Conservation (phyloP, 2,797 vertebrate genomes). For the Sebastolobus altivelis region DNA sequence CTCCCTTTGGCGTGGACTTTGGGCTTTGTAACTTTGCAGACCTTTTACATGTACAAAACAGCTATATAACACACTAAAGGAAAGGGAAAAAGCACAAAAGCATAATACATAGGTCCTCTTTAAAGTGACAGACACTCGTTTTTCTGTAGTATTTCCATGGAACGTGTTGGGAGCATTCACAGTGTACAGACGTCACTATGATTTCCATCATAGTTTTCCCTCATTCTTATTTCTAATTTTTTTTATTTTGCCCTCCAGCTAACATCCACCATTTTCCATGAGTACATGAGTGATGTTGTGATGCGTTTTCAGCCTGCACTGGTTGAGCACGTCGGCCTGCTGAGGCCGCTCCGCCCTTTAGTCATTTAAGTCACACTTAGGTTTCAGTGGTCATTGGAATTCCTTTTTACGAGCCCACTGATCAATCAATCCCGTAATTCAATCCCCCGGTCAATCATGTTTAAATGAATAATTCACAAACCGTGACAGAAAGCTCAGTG, state of each 20-base stretch:
- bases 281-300: not conserved
- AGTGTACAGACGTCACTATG: not conserved
- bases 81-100: too few relatives aligned
- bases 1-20: too few relatives aligned
- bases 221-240: not conserved
- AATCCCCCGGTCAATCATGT: constrained; percentile 77
- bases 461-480: constrained; percentile 81
- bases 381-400: constrained; percentile 75
- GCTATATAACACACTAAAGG: not conserved
- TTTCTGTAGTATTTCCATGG: not conserved
- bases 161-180: not conserved
- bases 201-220: not conserved
- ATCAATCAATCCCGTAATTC: constrained; percentile 79
- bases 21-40: not conserved
- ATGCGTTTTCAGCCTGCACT: constrained; percentile 7
- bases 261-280: not conserved
- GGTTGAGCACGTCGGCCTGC: not conserved
- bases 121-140: not conserved
- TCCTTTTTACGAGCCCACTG: constrained; percentile 74
- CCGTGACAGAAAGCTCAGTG: constrained; percentile 67
- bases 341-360: constrained; percentile 42
- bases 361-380: constrained; percentile 75
- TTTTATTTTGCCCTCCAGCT: not conserved
- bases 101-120: not conserved
- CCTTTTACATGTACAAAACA: not conserved